Evolutionary conservation across 2,113 vertebrate genomes (phyloP).

Genomic region (Phalacrocorax carbo): DNA sequence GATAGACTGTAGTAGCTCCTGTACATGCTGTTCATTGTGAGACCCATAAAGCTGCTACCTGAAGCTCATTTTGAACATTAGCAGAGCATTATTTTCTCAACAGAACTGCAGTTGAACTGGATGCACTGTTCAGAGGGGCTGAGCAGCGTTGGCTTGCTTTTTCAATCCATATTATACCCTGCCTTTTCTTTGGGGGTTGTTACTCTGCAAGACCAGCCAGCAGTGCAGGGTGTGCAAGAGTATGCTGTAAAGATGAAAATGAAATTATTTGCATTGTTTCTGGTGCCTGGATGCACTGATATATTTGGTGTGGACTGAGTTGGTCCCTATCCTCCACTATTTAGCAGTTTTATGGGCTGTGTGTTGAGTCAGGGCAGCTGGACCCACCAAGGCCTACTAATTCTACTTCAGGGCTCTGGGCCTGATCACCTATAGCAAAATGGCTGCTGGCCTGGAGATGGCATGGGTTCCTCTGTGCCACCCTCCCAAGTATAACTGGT

Average conservation of each 20-base stretch:
- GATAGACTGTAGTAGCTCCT: neutral
- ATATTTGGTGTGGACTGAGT: fast-evolving
- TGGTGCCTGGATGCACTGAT: neutral
- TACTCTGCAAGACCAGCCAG: too few relatives aligned
- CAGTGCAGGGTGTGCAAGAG: neutral
- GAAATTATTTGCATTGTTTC: neutral
- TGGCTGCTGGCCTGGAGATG: neutral
- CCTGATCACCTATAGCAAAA: neutral
- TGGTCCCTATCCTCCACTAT: neutral
- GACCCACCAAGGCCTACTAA: neutral
- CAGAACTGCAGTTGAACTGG: neutral
- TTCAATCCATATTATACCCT: neutral
- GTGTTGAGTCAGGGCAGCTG: neutral
- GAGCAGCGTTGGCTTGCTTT: neutral
- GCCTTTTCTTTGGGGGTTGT: neutral
- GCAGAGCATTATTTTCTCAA: neutral
- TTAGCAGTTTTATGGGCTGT: neutral
- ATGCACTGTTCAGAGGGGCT: neutral
- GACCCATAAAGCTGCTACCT: neutral
- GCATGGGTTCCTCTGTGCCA: neutral
- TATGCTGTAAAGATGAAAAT: neutral
- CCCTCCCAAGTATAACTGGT: fast-evolving
- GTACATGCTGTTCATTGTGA: neutral
- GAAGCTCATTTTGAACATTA: neutral
- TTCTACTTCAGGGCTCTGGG: neutral